Percentiles rank a stretch among this genome's conserved stretches.
These are phyloP conservation scores for Psilopogon haemacephalus DNA, from an alignment of 2,113 vertebrate genomes.

Conservation along the genomic window DNA sequence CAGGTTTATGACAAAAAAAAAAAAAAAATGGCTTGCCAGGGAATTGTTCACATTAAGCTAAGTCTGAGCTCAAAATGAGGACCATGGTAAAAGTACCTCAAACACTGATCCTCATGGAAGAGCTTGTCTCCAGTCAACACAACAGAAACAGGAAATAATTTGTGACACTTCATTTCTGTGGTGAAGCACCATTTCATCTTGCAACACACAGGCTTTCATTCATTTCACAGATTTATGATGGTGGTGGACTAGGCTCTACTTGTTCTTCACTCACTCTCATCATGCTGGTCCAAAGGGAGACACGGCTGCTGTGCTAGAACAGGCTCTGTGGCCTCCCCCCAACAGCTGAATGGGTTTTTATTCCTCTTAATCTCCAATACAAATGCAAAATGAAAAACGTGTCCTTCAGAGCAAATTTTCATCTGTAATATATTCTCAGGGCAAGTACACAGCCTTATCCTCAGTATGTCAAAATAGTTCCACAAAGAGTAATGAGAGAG, in stretches of 20 bases:
- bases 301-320: not conserved
- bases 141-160: not conserved
- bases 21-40: not conserved
- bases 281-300: not conserved
- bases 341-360: not conserved
- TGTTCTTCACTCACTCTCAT: not conserved
- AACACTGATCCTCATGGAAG: not conserved
- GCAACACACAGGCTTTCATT: not conserved
- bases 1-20: not conserved
- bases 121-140: not conserved
- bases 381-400: not conserved
- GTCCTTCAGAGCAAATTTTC: not conserved
- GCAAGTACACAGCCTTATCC: not conserved
- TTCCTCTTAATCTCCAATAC: not conserved
- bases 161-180: not conserved
- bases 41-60: not conserved
- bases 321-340: not conserved
- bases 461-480: not conserved
- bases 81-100: not conserved
- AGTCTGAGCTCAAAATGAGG: not conserved
- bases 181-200: not conserved
- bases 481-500: not conserved
- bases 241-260: not conserved
- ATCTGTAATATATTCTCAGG: not conserved
- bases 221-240: not conserved